These are phyloP conservation scores for Timandra comae DNA, from an alignment of 2,888 invertebrate species.

Conservation along the genomic window DNA sequence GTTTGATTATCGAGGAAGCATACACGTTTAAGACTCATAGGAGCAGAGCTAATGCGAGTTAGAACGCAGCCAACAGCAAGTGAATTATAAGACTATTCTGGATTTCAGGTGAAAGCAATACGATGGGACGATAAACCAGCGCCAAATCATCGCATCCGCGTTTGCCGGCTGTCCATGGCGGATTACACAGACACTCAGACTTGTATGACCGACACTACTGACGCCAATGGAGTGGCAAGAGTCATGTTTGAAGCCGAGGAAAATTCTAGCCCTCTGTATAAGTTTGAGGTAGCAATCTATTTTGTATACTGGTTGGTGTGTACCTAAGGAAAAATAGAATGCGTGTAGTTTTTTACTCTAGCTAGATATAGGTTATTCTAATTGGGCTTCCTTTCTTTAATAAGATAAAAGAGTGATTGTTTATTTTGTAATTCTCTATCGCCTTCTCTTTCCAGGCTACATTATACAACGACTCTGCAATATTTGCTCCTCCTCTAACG, in stretches of 20 bases:
- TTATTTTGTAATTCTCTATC: too few relatives aligned
- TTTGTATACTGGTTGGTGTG: too few relatives aligned
- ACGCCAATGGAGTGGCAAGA: constrained; percentile 43
- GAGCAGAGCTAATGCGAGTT: too few relatives aligned
- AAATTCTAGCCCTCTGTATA: constrained; percentile 37
- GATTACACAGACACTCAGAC: constrained; percentile 10
- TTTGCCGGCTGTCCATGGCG: constrained; percentile 41
- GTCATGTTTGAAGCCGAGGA: constrained; percentile 49
- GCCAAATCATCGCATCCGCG: constrained; percentile 35
- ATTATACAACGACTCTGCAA: constrained; percentile 37
- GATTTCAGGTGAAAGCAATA: constrained; percentile 61
- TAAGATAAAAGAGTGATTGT: too few relatives aligned
- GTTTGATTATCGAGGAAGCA: too few relatives aligned
- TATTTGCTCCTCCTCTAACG: constrained; percentile 24
- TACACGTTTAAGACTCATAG: too few relatives aligned
- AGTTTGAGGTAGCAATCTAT: constrained; percentile 45
- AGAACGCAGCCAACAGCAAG: too few relatives aligned
- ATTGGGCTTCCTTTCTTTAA: too few relatives aligned
- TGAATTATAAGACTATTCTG: too few relatives aligned
- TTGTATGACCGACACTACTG: constrained; percentile 45
- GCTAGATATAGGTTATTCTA: too few relatives aligned
- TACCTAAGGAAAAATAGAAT: too few relatives aligned
- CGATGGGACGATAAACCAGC: constrained; percentile 66
- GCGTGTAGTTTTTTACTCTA: too few relatives aligned
- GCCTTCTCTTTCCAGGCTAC: constrained; percentile 43